Base-by-base conservation (phyloP, 2,888 invertebrate species). In the Agrotis segetum region DNA sequence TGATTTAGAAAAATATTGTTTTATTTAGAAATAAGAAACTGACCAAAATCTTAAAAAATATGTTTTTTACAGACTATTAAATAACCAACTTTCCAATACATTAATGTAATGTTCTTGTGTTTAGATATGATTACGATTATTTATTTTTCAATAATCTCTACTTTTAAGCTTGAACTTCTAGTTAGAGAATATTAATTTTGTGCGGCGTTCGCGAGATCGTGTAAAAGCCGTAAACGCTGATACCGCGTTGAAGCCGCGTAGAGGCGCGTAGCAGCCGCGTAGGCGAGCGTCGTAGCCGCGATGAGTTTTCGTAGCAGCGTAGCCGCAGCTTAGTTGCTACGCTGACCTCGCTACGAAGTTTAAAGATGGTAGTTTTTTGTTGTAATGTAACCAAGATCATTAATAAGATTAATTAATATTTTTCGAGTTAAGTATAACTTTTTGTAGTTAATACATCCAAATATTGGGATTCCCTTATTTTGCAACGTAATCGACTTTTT, bases 291-390 rank as follows among this genome's bases (percentile, higher is more conserved):
- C 21, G 60, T 19, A 21, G 44, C 50, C 3, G 34, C 21, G 21
- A 7, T 49, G 7, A 6, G 17, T 19, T 47, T 24, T 71, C 49
- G 55, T 55, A 29, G 55, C 21, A 44, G 61, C 62, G 52, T 58
- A 73, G 46, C 21, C 44, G 66, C 34, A 4, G 7, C 17, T 73
- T 34, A n/a, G n/a, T 44, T 56, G 75, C 65, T 56, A 71, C 29
- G 66, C 40, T 29, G 44, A n/a, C 21, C 21, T 14, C 19, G 13
- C 24, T 14, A 40, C 40, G 50, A 24, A 64, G 64, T 19, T 7
- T 29, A 11, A 1, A 14, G 2, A 40, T 40, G 40, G 9, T 40
- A 24, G 53, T 19, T 3, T 46, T 60, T 50, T 24, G 1, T 50
- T 9, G 16, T 59, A 21, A 13, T 21, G 17, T 21, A 66, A n/a